Evolutionary conservation across 2,113 vertebrate genomes (phyloP), one percentile per base, ranked within the genome.

Genomic region (Saccopteryx leptura): DNA sequence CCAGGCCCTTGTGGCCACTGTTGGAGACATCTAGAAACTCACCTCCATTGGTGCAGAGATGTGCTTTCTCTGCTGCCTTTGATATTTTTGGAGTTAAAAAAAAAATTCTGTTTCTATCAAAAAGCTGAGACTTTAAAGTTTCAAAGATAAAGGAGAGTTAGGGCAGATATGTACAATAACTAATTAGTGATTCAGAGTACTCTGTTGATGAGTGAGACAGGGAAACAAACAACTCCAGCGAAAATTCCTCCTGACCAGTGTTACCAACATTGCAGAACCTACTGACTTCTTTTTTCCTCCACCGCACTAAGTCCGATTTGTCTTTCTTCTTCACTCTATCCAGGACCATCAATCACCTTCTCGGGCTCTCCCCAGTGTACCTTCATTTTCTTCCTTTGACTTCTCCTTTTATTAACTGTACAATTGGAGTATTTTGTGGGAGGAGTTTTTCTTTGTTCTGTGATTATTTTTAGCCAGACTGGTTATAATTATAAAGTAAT

Each of bases 381-480:
- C 28, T 94, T 93, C 68, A 69, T 92, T 86, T 82, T 92, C 54
- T 89, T 88, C 33, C 50, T 91, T 82, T 80, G 90, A n/a, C 2
- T 65, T 66, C 8, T 93, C 50, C 26, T 11, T 88, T 83, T 79
- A 60, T 63, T 78, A 93, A 15, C 17, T 2, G 0, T 75, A 33
- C 18, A 86, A 78, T 69, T 33, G 39, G 93, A 88, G 23, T 90
- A 50, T 69, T 76, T 19, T 52, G 17, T 89, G 72, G 63, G 84
- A 76, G 18, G 18, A 60, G 10, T 39, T 96, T 85, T 90, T 19
- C 60, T n/a, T 92, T 91, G 31, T 78, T 72, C 87, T 83, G 58
- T 71, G 15, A 60, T 10, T 54, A 48, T 71, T 87, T 90, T 95
- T 82, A 94, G 90, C 48, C 18, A 33, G 33, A 96, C n/a, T 86